phyloP scores from a whole-genome alignment of 2,888 invertebrate species.

The Lepidocyrtoides sp. region DNA sequence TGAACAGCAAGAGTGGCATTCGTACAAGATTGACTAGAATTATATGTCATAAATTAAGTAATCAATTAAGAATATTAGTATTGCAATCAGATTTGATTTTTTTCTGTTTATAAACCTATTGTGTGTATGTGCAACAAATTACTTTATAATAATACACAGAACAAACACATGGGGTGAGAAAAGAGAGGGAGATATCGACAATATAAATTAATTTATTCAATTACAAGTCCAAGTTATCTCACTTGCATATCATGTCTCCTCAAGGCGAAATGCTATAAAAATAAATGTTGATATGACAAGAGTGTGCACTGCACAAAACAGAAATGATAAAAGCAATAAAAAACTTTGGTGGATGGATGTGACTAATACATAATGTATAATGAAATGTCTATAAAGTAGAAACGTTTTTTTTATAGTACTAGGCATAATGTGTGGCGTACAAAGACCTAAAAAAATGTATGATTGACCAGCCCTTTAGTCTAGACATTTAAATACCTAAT shows the following conservation, averaged over 20 bases:
- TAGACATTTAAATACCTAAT: constrained; percentile 75
- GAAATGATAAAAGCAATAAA: constrained; percentile 21
- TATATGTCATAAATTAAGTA: constrained; percentile 59
- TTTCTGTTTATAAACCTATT: background rate
- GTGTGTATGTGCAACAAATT: constrained; percentile 60
- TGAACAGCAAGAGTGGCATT: too few species aligned
- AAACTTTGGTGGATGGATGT: constrained; percentile 22
- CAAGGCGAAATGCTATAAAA: constrained; percentile 43
- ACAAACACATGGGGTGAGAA: background rate
- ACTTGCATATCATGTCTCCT: constrained; percentile 41
- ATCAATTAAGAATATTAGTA: constrained; percentile 71
- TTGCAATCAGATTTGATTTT: constrained; percentile 51
- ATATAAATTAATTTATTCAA: constrained; percentile 66
- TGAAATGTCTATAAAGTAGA: constrained; percentile 13
- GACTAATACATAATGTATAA: constrained; percentile 21
- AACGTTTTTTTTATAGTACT: background rate
- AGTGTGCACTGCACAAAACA: background rate
- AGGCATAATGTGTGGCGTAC: constrained; percentile 60
- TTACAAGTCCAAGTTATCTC: constrained; percentile 36
- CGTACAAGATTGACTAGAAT: too few species aligned
- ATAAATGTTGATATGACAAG: constrained; percentile 2
- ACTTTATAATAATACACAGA: background rate
- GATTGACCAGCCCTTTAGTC: constrained; percentile 77
- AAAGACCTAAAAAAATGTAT: constrained; percentile 71
- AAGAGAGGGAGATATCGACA: background rate